Base-by-base conservation (phyloP, 2,888 invertebrate genomes). In the Deilephila porcellus region DNA sequence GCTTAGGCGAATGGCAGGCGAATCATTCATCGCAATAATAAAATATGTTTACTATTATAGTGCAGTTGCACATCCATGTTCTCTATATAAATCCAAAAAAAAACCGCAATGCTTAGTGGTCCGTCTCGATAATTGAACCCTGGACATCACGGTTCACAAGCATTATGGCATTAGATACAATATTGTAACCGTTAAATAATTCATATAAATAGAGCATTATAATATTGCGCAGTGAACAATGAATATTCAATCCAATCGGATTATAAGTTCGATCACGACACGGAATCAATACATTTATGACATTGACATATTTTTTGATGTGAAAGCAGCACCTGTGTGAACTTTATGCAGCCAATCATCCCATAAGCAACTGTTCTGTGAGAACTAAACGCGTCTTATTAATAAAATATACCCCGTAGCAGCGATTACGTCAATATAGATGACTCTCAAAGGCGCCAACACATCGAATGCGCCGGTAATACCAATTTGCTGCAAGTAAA, bases 401-500 rank as follows among this genome's bases (percentile, higher is more conserved):
- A 87, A 87, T 88, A 88, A 89, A 87, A 88, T 86, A 90, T 87
- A 82, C 80, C 85, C 85, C 88, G 89, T 90, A 82, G 79, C 77
- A 75, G 70, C 82, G 81, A 81, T 84, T 85, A 86, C 83, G 81
- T 83, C 80, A 83, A 85, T 81, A 81, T 81, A 80, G 83, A 84
- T 80, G 82, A 81, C 83, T 81, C 83, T 82, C 79, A 82, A 84
- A 83, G 89, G 90, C 89, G 89, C 89, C 88, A 88, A 86, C 82
- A 82, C 86, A 87, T 83, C 76, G 82, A 85, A 86, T 88, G 86
- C 84, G 84, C 81, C 85, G 84, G 86, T 88, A 88, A 89, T 90
- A 87, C 83, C 86, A 90, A 89, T 88, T 84, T 81, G 78, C 74
- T 81, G 83, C 85, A 56, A 85, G 81, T 83, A 81, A 83, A 83